Evolutionary conservation across 1,140 invertebrate species (phyloP).

Genomic region (Tetranychus urticae): DNA sequence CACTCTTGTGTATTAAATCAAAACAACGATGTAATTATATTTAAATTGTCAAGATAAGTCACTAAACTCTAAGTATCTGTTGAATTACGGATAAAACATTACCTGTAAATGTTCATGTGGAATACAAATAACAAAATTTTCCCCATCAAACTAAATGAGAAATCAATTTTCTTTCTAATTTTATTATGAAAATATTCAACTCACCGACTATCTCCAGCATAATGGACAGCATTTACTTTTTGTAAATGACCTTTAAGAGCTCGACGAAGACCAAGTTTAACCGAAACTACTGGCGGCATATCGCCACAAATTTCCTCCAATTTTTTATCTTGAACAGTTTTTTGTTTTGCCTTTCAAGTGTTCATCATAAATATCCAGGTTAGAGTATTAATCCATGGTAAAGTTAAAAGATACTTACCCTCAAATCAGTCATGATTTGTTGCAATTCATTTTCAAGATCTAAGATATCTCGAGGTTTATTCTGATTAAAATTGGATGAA

Average conservation of each 20-base stretch:
- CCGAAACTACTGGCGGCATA: not conserved
- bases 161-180: constrained; percentile 1
- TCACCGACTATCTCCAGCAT: constrained; percentile 77
- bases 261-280: not conserved
- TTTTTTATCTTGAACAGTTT: not conserved
- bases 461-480: not conserved
- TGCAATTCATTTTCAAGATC: not conserved
- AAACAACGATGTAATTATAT: no score
- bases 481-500: not conserved
- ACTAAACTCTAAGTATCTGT: no score
- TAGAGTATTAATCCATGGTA: not conserved
- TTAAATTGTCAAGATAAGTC: no score
- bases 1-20: no score
- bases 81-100: no score
- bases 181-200: not conserved
- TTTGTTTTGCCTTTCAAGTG: not conserved
- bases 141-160: not conserved
- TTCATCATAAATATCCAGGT: not conserved
- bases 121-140: no score
- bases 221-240: constrained; percentile 99
- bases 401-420: not conserved
- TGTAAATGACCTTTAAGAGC: constrained; percentile 53
- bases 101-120: no score
- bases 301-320: not conserved
- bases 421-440: not conserved